Percentiles rank a stretch among this genome's conserved stretches.
phyloP scores from a whole-genome alignment of 1,140 invertebrate species.

The Carcinoscorpius rotundicauda region DNA sequence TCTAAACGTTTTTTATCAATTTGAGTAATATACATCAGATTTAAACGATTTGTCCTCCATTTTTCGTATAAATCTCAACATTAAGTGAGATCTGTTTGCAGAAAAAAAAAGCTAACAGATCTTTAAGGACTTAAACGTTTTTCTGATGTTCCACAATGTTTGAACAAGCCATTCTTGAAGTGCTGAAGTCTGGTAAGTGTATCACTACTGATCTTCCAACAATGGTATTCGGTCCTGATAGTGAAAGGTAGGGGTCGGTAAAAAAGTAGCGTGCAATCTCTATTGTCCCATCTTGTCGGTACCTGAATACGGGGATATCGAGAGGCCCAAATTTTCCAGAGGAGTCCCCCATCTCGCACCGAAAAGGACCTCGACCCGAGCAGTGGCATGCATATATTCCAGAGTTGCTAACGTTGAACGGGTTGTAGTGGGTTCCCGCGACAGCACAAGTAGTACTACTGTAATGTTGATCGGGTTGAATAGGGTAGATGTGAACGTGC shows the following conservation, averaged over 20 bases:
- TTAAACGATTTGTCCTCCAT: too few relatives aligned
- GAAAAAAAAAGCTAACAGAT: too few relatives aligned
- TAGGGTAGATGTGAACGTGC: constrained; percentile 44
- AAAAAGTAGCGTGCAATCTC: constrained; percentile 15
- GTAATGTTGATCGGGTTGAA: constrained; percentile 40
- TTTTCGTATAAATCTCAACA: too few relatives aligned
- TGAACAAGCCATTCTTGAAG: constrained; percentile 9
- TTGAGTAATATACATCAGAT: too few relatives aligned
- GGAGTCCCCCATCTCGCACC: constrained; percentile 83
- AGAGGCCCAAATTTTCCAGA: constrained; percentile 70
- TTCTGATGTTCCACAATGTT: constrained; percentile 12
- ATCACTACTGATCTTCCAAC: constrained; percentile 67
- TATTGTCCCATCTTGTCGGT: not conserved
- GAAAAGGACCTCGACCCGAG: constrained; percentile 48
- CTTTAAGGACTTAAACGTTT: too few relatives aligned
- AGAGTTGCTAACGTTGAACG: constrained; percentile 47
- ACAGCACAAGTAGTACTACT: constrained; percentile 51
- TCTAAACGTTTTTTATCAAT: too few relatives aligned
- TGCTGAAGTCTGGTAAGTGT: constrained; percentile 46
- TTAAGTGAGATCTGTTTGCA: too few relatives aligned
- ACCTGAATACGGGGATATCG: constrained; percentile 39
- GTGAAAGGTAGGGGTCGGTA: constrained; percentile 69
- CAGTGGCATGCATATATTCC: constrained; percentile 24
- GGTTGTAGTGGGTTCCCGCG: constrained; percentile 64
- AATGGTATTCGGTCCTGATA: constrained; percentile 63